A percentile compares a stretch with the other conserved stretches of the same genome.
phyloP scores from a whole-genome alignment of 1,140 invertebrate genomes.

The Gonatopus flavifemur region DNA sequence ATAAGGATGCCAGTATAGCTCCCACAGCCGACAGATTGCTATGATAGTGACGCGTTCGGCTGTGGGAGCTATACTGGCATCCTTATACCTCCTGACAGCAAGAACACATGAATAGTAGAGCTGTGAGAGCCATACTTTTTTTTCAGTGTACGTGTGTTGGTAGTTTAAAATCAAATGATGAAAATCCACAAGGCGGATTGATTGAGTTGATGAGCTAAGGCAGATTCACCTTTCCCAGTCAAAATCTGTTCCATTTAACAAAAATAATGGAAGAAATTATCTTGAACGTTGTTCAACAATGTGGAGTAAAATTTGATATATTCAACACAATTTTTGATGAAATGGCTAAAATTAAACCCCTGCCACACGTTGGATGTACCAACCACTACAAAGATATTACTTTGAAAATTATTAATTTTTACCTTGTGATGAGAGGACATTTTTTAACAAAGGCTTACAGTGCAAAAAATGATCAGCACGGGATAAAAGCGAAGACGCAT shows the following conservation, averaged over 20 bases:
- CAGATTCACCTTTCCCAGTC: constrained; percentile 4
- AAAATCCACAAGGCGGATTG: neutral
- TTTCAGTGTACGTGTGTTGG: no score
- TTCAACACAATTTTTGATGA: constrained; percentile 2
- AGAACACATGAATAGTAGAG: no score
- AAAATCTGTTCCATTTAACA: constrained; percentile 4
- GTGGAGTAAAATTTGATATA: constrained; percentile 2
- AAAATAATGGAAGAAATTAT: constrained; percentile 3
- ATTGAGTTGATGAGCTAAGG: constrained; percentile 4
- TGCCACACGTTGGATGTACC: constrained; percentile 1
- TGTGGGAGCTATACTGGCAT: no score
- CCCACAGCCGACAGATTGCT: no score
- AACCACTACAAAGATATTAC: constrained; percentile 6
- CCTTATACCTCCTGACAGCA: no score
- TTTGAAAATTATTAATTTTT: constrained; percentile 4
- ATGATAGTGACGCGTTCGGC: no score
- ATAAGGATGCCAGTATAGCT: no score
- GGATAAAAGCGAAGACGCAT: constrained; percentile 1
- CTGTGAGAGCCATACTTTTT: no score
- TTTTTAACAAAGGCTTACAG: constrained; percentile 3
- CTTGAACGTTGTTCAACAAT: constrained; percentile 1
- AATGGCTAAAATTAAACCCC: neutral
- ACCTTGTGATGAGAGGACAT: constrained; percentile 8
- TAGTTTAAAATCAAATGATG: neutral
- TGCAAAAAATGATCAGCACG: neutral